phyloP scores from a whole-genome alignment of 2,888 invertebrate species.

The Griposia aprilina region DNA sequence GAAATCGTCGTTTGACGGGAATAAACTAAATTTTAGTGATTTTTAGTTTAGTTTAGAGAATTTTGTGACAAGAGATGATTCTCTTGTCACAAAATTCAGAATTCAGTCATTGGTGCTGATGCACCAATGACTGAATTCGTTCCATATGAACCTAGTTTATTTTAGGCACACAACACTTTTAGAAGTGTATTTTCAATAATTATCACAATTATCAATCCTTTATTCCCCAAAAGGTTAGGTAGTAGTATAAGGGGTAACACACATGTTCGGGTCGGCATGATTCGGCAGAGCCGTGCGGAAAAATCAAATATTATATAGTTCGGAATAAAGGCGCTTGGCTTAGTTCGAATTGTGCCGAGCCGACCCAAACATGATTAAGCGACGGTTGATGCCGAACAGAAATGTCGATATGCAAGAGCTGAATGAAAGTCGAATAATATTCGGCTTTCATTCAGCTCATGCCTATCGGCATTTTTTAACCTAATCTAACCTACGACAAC shows the following conservation, averaged over 20 bases:
- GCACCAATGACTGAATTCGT: neutral
- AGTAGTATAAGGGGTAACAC: neutral
- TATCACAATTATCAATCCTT: neutral
- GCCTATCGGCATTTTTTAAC: too few species aligned
- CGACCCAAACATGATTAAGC: neutral
- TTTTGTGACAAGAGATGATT: too few species aligned
- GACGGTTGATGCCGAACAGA: neutral
- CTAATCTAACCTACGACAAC: too few species aligned
- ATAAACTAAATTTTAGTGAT: too few species aligned
- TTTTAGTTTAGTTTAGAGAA: too few species aligned
- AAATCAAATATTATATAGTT: neutral
- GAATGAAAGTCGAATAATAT: neutral
- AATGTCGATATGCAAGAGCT: neutral
- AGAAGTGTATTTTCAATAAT: neutral
- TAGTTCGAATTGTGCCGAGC: neutral
- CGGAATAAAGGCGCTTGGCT: neutral
- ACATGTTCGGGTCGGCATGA: neutral
- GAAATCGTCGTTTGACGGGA: too few species aligned
- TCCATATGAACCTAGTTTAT: slow-evolving; percentile 7
- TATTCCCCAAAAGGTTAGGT: neutral
- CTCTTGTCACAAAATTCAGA: too few species aligned
- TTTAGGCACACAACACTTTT: neutral
- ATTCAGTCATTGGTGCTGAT: too few species aligned
- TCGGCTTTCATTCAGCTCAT: too few species aligned
- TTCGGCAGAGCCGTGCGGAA: neutral